phyloP scores from a whole-genome alignment of 1,140 invertebrate genomes.

The Temnothorax nylanderi region DNA sequence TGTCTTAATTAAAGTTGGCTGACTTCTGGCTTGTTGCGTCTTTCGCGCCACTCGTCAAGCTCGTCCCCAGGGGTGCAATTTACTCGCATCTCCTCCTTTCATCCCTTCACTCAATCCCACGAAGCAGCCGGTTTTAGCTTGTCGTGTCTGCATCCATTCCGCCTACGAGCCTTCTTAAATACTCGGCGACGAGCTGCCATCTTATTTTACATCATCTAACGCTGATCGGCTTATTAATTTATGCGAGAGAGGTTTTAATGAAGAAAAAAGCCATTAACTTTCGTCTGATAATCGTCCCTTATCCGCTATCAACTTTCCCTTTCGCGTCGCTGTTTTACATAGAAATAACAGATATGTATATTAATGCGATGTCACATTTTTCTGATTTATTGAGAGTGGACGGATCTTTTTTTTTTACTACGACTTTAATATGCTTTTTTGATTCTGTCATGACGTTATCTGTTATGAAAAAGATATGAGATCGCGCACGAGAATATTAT shows the following conservation, averaged over 20 bases:
- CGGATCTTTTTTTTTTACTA: not conserved
- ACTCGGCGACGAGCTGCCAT: slow-evolving; percentile 23
- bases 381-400: not conserved
- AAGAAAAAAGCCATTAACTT: slow-evolving; percentile 48
- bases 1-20: slow-evolving; percentile 83
- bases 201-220: slow-evolving; percentile 50
- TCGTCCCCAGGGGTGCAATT: slow-evolving; percentile 79
- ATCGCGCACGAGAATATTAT: not conserved
- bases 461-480: not conserved
- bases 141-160: slow-evolving; percentile 56
- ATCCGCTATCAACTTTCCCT: slow-evolving; percentile 11
- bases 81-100: slow-evolving; percentile 67
- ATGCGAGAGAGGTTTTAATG: slow-evolving; percentile 40
- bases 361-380: slow-evolving; percentile 24
- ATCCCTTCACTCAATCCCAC: slow-evolving; percentile 47
- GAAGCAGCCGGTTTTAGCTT: slow-evolving; percentile 33
- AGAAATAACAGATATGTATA: slow-evolving; percentile 50
- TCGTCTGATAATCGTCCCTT: slow-evolving; percentile 7
- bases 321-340: slow-evolving; percentile 39
- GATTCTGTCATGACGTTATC: not conserved
- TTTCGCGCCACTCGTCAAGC: slow-evolving; percentile 72
- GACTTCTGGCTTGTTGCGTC: slow-evolving; percentile 75
- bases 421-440: not conserved
- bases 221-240: slow-evolving; percentile 56
- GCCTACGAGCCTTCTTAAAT: slow-evolving; percentile 58